Evolutionary conservation across 2,888 invertebrate species (phyloP), one percentile per base, ranked within the genome.

Genomic region (Amphipoea oculea): DNA sequence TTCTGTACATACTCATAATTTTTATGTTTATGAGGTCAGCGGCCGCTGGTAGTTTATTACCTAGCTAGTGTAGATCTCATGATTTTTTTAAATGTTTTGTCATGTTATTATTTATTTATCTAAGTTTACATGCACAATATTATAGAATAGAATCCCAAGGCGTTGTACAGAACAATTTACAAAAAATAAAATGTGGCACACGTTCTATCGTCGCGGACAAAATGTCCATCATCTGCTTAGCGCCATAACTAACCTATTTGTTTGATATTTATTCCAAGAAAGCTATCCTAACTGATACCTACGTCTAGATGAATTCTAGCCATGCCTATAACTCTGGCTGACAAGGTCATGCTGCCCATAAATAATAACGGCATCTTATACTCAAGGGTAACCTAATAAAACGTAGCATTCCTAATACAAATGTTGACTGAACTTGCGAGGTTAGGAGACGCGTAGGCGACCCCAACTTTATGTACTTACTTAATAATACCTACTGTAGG

Each of bases 381-480:
- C 74, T 69, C 82, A 73, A 85, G 68, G 72, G n/a, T 66, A 81
- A 66, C 69, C 9, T 40, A 62, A 69, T 75, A 75, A 81, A 84
- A 51, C 71, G 54, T 77, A 60, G 48, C n/a, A 76, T 77, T 73
- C 57, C 54, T 57, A 36, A 67, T 71, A 75, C 74, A 79, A 85
- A 83, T 79, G 36, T 73, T 86, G 71, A 70, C 72, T 62, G 69
- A 78, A 78, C n/a, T 71, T 45, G 74, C 23, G 62, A 40, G 11
- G 57, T 12, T 29, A 68, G 63, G 4, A 68, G 68, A 63, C 57
- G 57, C n/a, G 73, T 76, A n/a, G 63, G 73, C 81, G 73, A 68
- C 67, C 71, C 73, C 71, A 72, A 72, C 67, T 76, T 70, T 68
- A 36, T 60, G 75, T 67, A 36, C 36, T 36, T 67, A 36, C 36